Conservation (phyloP, 2,888 invertebrate genomes). For the Sesia bembeciformis region DNA sequence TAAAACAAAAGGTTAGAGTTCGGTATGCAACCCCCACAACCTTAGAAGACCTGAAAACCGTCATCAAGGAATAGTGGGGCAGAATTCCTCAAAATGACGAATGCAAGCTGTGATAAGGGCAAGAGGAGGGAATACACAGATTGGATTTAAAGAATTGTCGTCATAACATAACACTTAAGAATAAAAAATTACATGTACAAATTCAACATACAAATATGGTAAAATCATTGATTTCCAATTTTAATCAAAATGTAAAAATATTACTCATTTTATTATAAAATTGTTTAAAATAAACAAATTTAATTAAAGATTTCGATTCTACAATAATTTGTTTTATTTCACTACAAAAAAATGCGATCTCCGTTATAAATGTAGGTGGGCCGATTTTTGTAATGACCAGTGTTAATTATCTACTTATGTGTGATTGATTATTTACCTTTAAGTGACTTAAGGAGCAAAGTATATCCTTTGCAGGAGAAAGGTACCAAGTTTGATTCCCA, state of each 20-base stretch:
- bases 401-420: too few species aligned
- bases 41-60: neutral
- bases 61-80: constrained; percentile 1
- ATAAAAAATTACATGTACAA: neutral
- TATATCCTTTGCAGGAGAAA: too few species aligned
- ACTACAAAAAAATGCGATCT: neutral
- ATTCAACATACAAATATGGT: neutral
- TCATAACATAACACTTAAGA: neutral
- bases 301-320: neutral
- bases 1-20: constrained; percentile 1
- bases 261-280: neutral
- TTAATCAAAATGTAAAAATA: too few species aligned
- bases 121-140: constrained; percentile 6
- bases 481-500: too few species aligned
- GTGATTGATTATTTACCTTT: too few species aligned
- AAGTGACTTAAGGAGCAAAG: too few species aligned
- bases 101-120: constrained; percentile 8
- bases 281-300: neutral
- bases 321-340: neutral
- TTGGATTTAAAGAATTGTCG: neutral
- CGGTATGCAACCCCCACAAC: neutral
- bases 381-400: neutral
- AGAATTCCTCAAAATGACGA: constrained; percentile 5
- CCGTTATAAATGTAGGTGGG: neutral
- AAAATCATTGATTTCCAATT: neutral